These are phyloP conservation scores for Threskiornis aethiopicus DNA, from an alignment of 2,797 vertebrate genomes.

Conservation along the genomic window DNA sequence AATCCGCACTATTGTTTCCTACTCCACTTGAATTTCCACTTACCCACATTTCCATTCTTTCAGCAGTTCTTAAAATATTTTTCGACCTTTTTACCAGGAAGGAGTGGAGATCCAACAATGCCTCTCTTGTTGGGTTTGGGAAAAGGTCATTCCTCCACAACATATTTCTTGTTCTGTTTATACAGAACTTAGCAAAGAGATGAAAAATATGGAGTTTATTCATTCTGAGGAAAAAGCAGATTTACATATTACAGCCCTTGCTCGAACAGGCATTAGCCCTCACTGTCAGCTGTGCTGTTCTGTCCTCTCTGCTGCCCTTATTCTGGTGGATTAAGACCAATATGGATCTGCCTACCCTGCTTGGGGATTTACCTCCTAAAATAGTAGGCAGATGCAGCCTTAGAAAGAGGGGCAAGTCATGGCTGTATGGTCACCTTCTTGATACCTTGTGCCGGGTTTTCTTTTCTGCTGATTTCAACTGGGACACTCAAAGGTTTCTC, in stretches of 20 bases:
- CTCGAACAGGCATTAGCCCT: neutral
- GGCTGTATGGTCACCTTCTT: neutral
- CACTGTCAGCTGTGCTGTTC: neutral
- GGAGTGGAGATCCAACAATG: neutral
- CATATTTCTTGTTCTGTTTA: neutral
- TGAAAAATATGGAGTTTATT: neutral
- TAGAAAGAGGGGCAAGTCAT: neutral
- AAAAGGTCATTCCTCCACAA: neutral
- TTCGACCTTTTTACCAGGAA: neutral
- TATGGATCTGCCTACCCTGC: neutral
- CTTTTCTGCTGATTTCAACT: neutral
- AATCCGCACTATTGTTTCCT: constrained; percentile 34
- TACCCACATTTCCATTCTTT: constrained; percentile 28
- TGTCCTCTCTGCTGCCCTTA: neutral
- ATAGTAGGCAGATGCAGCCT: neutral
- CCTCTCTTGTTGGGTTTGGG: neutral
- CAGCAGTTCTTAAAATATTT: neutral
- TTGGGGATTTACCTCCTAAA: neutral
- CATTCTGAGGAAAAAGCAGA: neutral
- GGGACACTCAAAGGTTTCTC: neutral
- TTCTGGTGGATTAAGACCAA: neutral
- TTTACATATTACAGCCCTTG: neutral
- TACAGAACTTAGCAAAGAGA: neutral
- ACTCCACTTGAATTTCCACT: constrained; percentile 20
- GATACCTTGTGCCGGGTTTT: neutral